These are phyloP conservation scores for Leuciscus waleckii DNA, from an alignment of 2,797 vertebrate genomes.

Conservation along the genomic window DNA sequence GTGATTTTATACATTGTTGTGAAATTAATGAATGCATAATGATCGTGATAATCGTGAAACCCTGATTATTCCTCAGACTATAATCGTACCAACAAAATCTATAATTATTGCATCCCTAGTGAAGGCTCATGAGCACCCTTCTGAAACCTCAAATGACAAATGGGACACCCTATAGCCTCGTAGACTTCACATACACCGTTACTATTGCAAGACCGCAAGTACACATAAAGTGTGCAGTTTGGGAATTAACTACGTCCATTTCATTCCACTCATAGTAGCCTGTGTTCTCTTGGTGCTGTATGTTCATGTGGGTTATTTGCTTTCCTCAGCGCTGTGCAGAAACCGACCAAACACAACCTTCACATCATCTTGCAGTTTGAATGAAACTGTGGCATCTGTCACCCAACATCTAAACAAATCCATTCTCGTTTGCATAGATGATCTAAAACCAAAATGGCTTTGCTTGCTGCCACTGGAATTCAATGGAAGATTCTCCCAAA, in stretches of 20 bases:
- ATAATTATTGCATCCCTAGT: too few relatives aligned
- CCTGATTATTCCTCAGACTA: too few relatives aligned
- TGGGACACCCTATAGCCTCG: not conserved
- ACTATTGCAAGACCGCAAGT: not conserved
- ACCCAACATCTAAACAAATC: slow-evolving; percentile 41
- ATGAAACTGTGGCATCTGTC: slow-evolving; percentile 29
- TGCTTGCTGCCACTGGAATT: slow-evolving; percentile 5
- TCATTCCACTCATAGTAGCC: not conserved
- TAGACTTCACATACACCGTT: not conserved
- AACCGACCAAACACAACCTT: not conserved
- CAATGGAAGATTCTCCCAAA: not conserved
- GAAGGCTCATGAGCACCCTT: not conserved
- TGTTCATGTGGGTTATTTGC: not conserved
- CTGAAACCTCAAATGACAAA: not conserved
- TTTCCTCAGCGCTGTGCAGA: slow-evolving; percentile 12
- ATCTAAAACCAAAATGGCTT: slow-evolving; percentile 9
- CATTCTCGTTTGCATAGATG: not conserved
- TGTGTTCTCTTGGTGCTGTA: not conserved
- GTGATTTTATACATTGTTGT: too few relatives aligned
- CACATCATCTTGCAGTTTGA: slow-evolving; percentile 9
- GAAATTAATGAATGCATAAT: too few relatives aligned
- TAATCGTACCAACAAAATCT: too few relatives aligned
- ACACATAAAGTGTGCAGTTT: not conserved
- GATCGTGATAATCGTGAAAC: too few relatives aligned
- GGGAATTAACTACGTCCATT: too few relatives aligned